These are phyloP conservation scores for Spatulosminthurus flaviceps DNA, from an alignment of 2,888 invertebrate species.

Conservation along the genomic window DNA sequence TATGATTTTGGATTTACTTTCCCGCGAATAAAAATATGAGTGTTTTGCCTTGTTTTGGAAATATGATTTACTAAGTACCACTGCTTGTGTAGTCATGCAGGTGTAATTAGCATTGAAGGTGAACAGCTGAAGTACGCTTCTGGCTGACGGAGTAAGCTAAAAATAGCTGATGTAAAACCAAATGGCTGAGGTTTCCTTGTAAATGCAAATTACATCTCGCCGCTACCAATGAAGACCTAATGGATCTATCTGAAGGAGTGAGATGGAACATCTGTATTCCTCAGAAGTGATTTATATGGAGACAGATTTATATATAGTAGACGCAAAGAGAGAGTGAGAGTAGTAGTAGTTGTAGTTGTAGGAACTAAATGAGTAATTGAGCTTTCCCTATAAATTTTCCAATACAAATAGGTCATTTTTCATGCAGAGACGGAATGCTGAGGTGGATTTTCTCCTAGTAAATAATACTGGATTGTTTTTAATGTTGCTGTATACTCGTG, in stretches of 20 bases:
- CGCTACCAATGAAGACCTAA: neutral
- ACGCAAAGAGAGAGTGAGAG: neutral
- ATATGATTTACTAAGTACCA: no score
- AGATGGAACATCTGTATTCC: neutral
- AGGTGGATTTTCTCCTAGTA: neutral
- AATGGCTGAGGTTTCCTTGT: no score
- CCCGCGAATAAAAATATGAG: no score
- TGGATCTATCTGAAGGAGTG: neutral
- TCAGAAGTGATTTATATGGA: neutral
- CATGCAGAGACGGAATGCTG: neutral
- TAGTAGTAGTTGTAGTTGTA: neutral
- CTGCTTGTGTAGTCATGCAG: no score
- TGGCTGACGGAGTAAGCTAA: no score
- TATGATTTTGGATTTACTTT: no score
- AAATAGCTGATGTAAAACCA: no score
- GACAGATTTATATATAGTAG: neutral
- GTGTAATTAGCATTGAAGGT: no score
- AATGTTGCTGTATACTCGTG: no score
- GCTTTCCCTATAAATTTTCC: neutral
- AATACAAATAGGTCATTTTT: constrained; percentile 1
- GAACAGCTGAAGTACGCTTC: no score
- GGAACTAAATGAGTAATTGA: constrained; percentile 9
- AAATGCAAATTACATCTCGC: no score
- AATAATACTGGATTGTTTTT: neutral
- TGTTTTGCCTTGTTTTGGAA: no score